These are phyloP conservation scores for Holcopasites calliopsidis DNA, from an alignment of 1,140 invertebrate genomes.

Conservation along the genomic window DNA sequence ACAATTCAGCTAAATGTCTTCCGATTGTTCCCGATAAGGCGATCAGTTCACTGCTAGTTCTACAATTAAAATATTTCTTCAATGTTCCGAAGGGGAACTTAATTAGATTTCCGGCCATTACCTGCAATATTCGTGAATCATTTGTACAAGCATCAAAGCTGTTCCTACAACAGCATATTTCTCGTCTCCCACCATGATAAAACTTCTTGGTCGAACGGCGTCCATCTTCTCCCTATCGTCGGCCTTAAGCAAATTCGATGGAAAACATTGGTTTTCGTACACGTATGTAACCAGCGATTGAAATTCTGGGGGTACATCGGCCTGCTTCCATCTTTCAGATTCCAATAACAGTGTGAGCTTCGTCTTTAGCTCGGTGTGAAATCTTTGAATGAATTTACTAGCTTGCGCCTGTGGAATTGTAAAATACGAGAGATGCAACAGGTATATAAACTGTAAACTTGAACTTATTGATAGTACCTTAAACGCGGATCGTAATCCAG, in stretches of 20 bases:
- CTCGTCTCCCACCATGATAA: conserved; percentile 88
- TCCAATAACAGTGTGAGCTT: conserved; percentile 93
- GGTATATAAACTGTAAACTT: conserved; percentile 19
- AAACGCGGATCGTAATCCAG: conserved; percentile 89
- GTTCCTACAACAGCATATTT: conserved; percentile 92
- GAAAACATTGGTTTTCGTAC: conserved; percentile 78
- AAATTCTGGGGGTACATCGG: conserved; percentile 93
- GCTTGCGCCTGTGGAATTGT: conserved; percentile 82
- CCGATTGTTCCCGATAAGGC: conserved; percentile 85
- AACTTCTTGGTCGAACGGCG: conserved; percentile 65
- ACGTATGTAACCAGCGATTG: conserved; percentile 86
- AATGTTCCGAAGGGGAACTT: not conserved
- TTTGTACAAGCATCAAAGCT: conserved; percentile 91
- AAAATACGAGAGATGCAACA: not conserved
- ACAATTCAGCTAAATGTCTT: conserved; percentile 91
- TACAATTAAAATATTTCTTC: conserved; percentile 44
- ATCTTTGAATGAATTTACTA: conserved; percentile 93
- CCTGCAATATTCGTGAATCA: conserved; percentile 94
- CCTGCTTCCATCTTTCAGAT: conserved; percentile 95
- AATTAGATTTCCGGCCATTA: conserved; percentile 70
- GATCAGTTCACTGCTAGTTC: conserved; percentile 81
- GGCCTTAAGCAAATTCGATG: conserved; percentile 66
- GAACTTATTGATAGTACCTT: conserved; percentile 81
- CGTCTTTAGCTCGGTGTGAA: conserved; percentile 92
- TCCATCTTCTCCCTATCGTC: conserved; percentile 69